Evolutionary conservation across 2,113 vertebrate genomes (phyloP).

Genomic region (Mus spicilegus): DNA sequence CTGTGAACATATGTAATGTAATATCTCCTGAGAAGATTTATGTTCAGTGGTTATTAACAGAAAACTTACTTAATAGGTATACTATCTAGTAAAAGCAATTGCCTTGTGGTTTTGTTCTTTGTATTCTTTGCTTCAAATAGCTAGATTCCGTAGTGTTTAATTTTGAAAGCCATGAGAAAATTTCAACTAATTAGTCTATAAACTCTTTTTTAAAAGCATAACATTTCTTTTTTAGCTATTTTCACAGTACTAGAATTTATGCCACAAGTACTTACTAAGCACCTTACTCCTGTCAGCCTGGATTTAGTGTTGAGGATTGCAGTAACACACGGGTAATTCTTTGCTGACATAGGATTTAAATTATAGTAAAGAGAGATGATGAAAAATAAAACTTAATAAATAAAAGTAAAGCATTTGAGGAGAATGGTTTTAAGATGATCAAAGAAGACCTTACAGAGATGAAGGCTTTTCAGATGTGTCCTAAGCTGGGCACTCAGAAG

Average conservation of each 20-base stretch:
- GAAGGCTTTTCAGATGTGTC: not conserved
- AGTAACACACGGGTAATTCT: not conserved
- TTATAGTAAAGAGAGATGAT: not conserved
- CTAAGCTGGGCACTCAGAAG: not conserved
- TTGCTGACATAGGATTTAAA: slow-evolving; percentile 9
- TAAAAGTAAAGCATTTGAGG: not conserved
- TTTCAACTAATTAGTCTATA: slow-evolving; percentile 43
- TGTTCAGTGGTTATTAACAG: slow-evolving; percentile 87
- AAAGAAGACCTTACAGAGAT: not conserved
- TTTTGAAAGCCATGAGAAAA: slow-evolving; percentile 56
- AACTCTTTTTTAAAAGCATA: not conserved
- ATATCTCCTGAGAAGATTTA: slow-evolving; percentile 94
- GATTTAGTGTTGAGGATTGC: not conserved
- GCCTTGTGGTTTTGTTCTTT: slow-evolving; percentile 25
- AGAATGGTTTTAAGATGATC: not conserved
- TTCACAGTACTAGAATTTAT: slow-evolving; percentile 40
- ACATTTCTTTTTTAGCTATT: slow-evolving; percentile 9
- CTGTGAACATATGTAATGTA: slow-evolving; percentile 90
- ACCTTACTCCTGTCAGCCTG: not conserved
- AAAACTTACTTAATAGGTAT: slow-evolving; percentile 91
- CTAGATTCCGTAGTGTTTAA: slow-evolving; percentile 27
- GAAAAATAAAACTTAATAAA: slow-evolving; percentile 32
- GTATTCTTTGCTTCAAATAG: slow-evolving; percentile 33
- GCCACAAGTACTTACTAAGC: not conserved
- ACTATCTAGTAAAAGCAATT: slow-evolving; percentile 54